Evolutionary conservation across 2,797 vertebrate species (phyloP), one percentile per base, ranked within the genome.

Genomic region (Ctenosaura bakeri): DNA sequence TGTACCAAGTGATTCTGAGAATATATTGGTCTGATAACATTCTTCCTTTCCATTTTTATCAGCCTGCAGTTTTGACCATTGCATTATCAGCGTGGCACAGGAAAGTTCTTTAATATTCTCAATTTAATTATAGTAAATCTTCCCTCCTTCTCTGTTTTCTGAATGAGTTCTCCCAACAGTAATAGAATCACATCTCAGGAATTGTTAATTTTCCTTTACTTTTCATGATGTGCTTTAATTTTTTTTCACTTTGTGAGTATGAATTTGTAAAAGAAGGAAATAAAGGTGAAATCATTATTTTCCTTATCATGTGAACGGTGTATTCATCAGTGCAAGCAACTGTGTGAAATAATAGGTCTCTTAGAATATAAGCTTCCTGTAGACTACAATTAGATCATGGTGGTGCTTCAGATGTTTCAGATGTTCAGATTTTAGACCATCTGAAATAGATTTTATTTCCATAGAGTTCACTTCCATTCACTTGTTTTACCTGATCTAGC

Each of bases 11-110:
- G 84, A 62, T 86, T 86, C 46, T 52, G 69, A 82, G 56, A 82
- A 35, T 64, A 81, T 56, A 86, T 90, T 81, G 52, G 66, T 0
- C 71, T 86, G 77, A 90, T 90, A 74, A 90, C 73, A 62, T 81
- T 90, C 35, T 59, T 26, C 29, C 50, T 62, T 76, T 82, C 69
- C n/a, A 29, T 82, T 88, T 81, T 83, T 62, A 59, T 73, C 78
- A 74, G 50, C 32, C 42, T 29, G n/a, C 62, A 81, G 4, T 71
- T 79, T 26, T 81, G 59, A 69, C 80, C 69, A 83, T 42, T 46
- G 79, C 26, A 59, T 76, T 74, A 83, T 88, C 80, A 59, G 52
- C 26, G 42, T 46, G 16, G 35, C 35, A 88, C 69, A 83, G 66
- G 35, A 88, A 82, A 24, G 14, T 81, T 56, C 50, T 42, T 46